Conservation (phyloP, 2,113 vertebrate genomes). For the Solea senegalensis region DNA sequence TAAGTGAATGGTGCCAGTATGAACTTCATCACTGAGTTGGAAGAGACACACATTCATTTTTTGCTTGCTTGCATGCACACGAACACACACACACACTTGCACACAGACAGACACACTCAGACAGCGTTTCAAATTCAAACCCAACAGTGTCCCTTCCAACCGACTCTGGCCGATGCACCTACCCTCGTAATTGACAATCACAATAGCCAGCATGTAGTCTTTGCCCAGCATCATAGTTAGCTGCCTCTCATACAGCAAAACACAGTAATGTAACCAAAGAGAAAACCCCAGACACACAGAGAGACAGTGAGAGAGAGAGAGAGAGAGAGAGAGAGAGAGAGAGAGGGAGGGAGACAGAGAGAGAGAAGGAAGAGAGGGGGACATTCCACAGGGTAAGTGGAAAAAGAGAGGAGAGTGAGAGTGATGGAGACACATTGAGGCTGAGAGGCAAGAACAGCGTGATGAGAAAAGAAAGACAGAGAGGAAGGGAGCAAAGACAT, state of each 20-base stretch:
- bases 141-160: constrained; percentile 18
- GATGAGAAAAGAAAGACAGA: constrained; percentile 11
- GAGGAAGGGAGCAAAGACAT: constrained; percentile 18
- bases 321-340: constrained; percentile 8
- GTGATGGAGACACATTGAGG: constrained; percentile 9
- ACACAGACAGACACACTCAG: constrained; percentile 16
- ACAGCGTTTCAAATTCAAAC: constrained; percentile 35
- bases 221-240: constrained; percentile 79
- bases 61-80: not conserved
- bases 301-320: constrained; percentile 24
- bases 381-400: too few species aligned
- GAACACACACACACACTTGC: constrained; percentile 14
- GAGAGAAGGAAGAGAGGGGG: constrained; percentile 1
- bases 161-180: constrained; percentile 65
- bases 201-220: constrained; percentile 84
- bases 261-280: constrained; percentile 60
- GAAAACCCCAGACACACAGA: constrained; percentile 55
- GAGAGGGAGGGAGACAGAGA: constrained; percentile 10
- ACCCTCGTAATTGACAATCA: constrained; percentile 82
- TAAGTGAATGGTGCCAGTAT: not conserved
- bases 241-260: constrained; percentile 65
- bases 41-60: constrained; percentile 1
- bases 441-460: constrained; percentile 27
- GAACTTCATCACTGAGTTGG: constrained; percentile 41
- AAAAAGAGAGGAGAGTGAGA: constrained; percentile 3